phyloP scores from a whole-genome alignment of 2,797 vertebrate genomes.

The Gambusia yucatana region DNA sequence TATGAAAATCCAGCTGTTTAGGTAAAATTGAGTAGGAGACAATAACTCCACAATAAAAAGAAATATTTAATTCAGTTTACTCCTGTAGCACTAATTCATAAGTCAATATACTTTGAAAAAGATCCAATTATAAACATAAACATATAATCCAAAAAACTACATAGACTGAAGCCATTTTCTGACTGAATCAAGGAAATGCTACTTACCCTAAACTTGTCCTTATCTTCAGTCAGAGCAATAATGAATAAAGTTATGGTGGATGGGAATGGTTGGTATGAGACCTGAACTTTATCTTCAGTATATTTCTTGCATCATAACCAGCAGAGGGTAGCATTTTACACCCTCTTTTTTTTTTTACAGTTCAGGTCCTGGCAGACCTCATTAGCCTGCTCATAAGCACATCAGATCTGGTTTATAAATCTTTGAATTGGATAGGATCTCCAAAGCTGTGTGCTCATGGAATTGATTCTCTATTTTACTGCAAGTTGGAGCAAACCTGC shows the following conservation, averaged over 20 bases:
- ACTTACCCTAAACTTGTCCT: neutral
- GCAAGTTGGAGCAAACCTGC: constrained; percentile 33
- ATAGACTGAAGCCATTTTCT: neutral
- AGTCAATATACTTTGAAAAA: neutral
- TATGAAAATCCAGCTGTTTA: neutral
- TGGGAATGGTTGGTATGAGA: neutral
- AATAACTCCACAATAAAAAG: neutral
- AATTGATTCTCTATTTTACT: constrained; percentile 13
- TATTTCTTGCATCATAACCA: constrained; percentile 6
- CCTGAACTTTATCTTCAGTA: neutral
- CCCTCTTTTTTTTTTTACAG: neutral
- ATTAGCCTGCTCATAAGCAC: constrained; percentile 49
- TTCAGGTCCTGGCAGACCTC: constrained; percentile 45
- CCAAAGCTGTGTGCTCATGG: constrained; percentile 13
- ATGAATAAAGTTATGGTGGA: neutral
- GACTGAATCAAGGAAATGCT: neutral
- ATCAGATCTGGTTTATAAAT: constrained; percentile 42
- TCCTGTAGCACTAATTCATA: neutral
- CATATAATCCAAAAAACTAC: neutral
- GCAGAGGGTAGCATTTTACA: constrained; percentile 49
- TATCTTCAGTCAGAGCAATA: neutral
- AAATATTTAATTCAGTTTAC: neutral
- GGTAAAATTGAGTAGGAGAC: neutral
- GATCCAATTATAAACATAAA: neutral
- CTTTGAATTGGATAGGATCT: constrained; percentile 43